Conservation (phyloP, 1,140 invertebrate species). For the Leptinotarsa defecta region DNA sequence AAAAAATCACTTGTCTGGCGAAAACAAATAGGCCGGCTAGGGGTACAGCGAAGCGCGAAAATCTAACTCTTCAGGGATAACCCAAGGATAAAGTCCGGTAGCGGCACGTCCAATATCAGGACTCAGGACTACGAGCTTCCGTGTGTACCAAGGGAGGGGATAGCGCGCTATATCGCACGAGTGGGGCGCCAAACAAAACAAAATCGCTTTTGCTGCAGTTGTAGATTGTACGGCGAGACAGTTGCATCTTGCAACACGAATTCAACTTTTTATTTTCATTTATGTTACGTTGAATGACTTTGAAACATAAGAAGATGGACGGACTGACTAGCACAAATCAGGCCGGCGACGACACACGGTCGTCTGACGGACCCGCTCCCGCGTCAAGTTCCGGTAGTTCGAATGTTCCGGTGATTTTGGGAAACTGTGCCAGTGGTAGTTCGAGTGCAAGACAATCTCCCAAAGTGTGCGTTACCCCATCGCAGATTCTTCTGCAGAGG, state of each 20-base stretch:
- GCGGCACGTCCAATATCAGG: slow-evolving; percentile 1
- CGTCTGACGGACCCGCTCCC: slow-evolving; percentile 29
- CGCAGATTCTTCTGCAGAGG: slow-evolving; percentile 40
- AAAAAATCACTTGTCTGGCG: neutral
- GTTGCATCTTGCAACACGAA: slow-evolving; percentile 32
- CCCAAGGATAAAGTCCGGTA: neutral
- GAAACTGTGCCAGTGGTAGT: slow-evolving; percentile 41
- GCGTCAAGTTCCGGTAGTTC: slow-evolving; percentile 26
- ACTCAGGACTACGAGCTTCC: slow-evolving; percentile 26
- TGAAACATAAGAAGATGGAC: slow-evolving; percentile 13
- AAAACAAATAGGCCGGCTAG: slow-evolving; percentile 1
- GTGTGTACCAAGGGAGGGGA: slow-evolving; percentile 33
- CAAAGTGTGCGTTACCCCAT: slow-evolving; percentile 45
- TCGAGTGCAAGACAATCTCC: slow-evolving; percentile 52
- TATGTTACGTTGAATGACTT: slow-evolving; percentile 14
- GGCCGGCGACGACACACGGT: slow-evolving; percentile 31
- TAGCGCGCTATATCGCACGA: slow-evolving; percentile 34
- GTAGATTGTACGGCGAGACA: slow-evolving; percentile 38
- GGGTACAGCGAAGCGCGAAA: neutral
- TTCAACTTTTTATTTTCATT: neutral
- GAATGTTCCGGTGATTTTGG: slow-evolving; percentile 30
- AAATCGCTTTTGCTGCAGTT: slow-evolving; percentile 49
- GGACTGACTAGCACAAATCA: slow-evolving; percentile 13
- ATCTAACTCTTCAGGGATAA: neutral
- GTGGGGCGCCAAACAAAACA: slow-evolving; percentile 48